These are phyloP conservation scores for Lagorchestes hirsutus DNA, from an alignment of 2,797 vertebrate species.

Conservation along the genomic window DNA sequence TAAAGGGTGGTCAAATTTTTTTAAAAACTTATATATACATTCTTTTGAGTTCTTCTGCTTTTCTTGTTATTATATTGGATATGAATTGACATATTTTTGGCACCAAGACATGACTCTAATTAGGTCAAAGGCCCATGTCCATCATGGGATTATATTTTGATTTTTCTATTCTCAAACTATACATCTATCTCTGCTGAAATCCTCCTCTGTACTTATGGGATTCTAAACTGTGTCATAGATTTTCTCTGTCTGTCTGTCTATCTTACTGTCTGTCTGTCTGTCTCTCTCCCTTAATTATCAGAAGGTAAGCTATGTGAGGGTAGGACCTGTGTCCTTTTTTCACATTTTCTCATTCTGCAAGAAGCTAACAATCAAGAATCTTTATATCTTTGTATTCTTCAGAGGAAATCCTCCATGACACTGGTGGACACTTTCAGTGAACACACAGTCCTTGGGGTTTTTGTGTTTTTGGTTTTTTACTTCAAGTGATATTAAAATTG, in stretches of 20 bases:
- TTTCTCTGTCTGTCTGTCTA: not conserved
- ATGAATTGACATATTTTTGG: slow-evolving; percentile 5
- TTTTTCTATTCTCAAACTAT: slow-evolving; percentile 10
- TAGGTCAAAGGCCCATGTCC: not conserved
- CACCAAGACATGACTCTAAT: not conserved
- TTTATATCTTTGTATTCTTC: not conserved
- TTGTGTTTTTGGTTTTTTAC: not conserved
- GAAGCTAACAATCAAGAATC: not conserved
- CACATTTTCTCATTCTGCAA: not conserved
- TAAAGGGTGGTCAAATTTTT: slow-evolving; percentile 16
- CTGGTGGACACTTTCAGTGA: not conserved
- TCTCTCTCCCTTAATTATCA: not conserved
- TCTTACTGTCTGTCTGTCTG: not conserved
- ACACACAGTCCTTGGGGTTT: not conserved
- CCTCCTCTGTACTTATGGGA: not conserved
- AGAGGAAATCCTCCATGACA: not conserved
- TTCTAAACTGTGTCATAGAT: not conserved
- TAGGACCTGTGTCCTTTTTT: not conserved
- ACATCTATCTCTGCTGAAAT: not conserved
- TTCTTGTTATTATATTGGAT: not conserved
- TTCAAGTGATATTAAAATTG: not conserved
- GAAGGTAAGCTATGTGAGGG: not conserved
- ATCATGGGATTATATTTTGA: not conserved
- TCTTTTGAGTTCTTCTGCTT: not conserved
- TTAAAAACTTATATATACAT: slow-evolving; percentile 37